Conservation (phyloP, 2,888 invertebrate species). For the Melieria omissa region DNA sequence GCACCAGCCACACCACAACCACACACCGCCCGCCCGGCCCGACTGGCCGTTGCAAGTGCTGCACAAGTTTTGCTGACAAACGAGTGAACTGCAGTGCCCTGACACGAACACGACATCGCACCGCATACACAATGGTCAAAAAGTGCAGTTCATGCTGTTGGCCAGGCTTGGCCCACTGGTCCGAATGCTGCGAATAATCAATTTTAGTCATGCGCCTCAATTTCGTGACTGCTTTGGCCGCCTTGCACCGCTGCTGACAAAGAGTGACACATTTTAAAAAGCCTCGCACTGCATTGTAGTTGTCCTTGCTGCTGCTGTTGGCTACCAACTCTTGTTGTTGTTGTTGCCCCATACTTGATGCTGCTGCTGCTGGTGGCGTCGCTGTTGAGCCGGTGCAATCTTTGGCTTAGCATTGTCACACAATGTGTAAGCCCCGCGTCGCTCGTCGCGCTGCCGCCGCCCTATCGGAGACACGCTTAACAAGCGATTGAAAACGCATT, state of each 20-base stretch:
- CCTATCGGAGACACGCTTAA: conserved; percentile 21
- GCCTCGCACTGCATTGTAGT: not conserved
- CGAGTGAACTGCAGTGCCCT: not conserved
- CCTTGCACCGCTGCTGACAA: not conserved
- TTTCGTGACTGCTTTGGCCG: not conserved
- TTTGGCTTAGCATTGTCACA: conserved; percentile 18
- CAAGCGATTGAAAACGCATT: conserved; percentile 22
- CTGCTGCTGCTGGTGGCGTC: conserved; percentile 3
- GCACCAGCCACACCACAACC: not conserved
- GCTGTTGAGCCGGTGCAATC: not conserved
- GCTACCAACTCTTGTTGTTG: too few relatives aligned
- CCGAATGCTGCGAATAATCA: conserved; percentile 32
- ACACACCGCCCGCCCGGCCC: too few relatives aligned
- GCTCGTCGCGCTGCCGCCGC: not conserved
- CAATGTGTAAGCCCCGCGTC: not conserved
- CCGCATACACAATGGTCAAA: conserved; percentile 17
- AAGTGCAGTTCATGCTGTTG: conserved; percentile 18
- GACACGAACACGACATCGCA: not conserved
- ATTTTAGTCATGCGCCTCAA: conserved; percentile 19
- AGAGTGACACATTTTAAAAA: conserved; percentile 24
- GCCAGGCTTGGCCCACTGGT: conserved; percentile 11
- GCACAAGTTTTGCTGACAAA: not conserved
- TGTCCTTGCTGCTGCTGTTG: not conserved
- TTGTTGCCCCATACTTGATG: not conserved
- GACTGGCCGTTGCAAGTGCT: too few relatives aligned